Evolutionary conservation across 2,797 vertebrate species (phyloP).

Genomic region (Leucoraja ocellata): DNA sequence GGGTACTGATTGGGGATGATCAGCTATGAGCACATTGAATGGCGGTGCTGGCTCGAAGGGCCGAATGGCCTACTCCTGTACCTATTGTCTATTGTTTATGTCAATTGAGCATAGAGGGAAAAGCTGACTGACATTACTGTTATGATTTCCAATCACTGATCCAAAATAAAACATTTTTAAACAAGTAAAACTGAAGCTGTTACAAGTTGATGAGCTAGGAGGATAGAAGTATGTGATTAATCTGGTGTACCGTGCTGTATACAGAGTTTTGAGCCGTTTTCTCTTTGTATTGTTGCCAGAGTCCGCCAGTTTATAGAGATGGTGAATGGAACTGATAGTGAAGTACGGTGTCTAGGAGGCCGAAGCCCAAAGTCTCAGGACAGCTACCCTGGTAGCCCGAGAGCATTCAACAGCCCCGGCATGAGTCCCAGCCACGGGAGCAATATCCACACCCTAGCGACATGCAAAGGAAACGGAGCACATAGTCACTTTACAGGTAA

Average conservation of each 20-base stretch:
- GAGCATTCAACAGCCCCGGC: constrained; percentile 77
- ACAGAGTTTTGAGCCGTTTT: constrained; percentile 17
- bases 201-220: neutral
- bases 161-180: neutral
- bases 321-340: constrained; percentile 74
- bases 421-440: constrained; percentile 65
- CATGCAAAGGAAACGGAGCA: constrained; percentile 64
- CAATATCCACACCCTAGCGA: constrained; percentile 61
- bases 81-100: too few relatives aligned
- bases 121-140: neutral
- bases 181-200: neutral
- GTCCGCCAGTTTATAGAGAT: constrained; percentile 75
- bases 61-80: too few relatives aligned
- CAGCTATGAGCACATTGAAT: too few relatives aligned
- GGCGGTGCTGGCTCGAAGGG: too few relatives aligned
- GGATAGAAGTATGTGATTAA: neutral
- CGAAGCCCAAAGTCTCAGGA: constrained; percentile 74
- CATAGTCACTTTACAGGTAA: constrained; percentile 70
- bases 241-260: neutral
- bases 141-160: neutral
- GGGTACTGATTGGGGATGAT: too few relatives aligned
- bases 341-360: constrained; percentile 69
- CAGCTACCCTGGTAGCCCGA: constrained; percentile 66
- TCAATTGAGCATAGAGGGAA: neutral
- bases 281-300: constrained; percentile 54